These are phyloP conservation scores for Meta bourneti DNA, from an alignment of 2,888 invertebrate genomes.

Conservation along the genomic window DNA sequence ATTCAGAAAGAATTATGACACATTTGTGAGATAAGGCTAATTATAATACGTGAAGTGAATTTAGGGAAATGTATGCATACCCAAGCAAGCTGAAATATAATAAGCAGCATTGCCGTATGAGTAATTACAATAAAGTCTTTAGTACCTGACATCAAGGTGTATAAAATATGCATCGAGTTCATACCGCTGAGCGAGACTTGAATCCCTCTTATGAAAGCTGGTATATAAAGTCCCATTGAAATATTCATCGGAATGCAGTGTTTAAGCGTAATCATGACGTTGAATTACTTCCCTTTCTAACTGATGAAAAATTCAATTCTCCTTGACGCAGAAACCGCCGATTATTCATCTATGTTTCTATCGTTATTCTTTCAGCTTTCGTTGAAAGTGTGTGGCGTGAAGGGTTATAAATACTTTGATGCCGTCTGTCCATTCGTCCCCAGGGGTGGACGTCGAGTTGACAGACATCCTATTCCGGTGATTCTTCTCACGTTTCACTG, in stretches of 20 bases:
- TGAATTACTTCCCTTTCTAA: neutral
- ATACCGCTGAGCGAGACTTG: neutral
- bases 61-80: neutral
- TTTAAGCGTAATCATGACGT: neutral
- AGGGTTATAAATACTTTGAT: neutral
- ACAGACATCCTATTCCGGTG: neutral
- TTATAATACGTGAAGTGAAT: neutral
- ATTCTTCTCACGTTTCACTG: conserved; percentile 5
- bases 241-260: neutral
- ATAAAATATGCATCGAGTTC: neutral
- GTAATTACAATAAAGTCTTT: neutral
- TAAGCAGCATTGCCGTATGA: neutral
- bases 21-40: too few relatives aligned
- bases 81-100: neutral
- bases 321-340: neutral
- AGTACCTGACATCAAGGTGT: neutral
- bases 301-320: neutral
- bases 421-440: neutral
- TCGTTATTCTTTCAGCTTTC: neutral
- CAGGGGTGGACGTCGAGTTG: neutral
- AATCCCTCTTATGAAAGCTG: neutral
- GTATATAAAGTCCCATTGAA: neutral
- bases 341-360: neutral
- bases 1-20: too few relatives aligned
- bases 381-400: neutral